Evolutionary conservation across 2,888 invertebrate species (phyloP), one percentile per base, ranked within the genome.

Genomic region (Sarcophaga subvicina): DNA sequence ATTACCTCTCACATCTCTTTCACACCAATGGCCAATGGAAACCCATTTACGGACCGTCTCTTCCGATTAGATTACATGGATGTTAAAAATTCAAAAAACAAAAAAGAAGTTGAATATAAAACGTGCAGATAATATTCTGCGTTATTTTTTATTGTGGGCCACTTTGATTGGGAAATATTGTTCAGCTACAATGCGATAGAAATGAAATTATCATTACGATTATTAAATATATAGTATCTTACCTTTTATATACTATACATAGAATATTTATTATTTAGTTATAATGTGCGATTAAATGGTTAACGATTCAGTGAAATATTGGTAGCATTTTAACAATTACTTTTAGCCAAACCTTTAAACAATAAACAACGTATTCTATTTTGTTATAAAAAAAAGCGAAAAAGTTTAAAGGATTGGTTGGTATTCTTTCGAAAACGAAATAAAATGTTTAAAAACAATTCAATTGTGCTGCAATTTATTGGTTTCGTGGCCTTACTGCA

Each of bases 31-130:
- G 20, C 62, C 62, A 62, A n/a, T 22, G 17, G 8, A 22, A 54
- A 54, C 17, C 17, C 17, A 17, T 25, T 4, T 70, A 54, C 25
- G 25, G 25, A 25, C 49, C 10, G 2, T 0, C 17, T 54, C 59
- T 72, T 60, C 37, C 59, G 76, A 77, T 77, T 67, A 77, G 76
- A 77, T 77, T 77, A 77, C 20, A 59, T 76, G 47, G 76, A 76
- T 77, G 76, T 77, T 59, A 37, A 76, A 76, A 66, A 37, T 76
- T 27, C 25, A 76, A 27, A 66, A 64, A 54, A 12, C 0, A 3
- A 54, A 54, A 12, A 54, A 49, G 17, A 54, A 54, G 2, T 54
- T 1, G 4, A 54, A 17, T 3, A 54, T 17, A 17, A 54, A 54
- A 54, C 12, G 12, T 54, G 17, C 12, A 54, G 54, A 54, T 54